These are phyloP conservation scores for Volucella inanis DNA, from an alignment of 2,888 invertebrate species.

Conservation along the genomic window DNA sequence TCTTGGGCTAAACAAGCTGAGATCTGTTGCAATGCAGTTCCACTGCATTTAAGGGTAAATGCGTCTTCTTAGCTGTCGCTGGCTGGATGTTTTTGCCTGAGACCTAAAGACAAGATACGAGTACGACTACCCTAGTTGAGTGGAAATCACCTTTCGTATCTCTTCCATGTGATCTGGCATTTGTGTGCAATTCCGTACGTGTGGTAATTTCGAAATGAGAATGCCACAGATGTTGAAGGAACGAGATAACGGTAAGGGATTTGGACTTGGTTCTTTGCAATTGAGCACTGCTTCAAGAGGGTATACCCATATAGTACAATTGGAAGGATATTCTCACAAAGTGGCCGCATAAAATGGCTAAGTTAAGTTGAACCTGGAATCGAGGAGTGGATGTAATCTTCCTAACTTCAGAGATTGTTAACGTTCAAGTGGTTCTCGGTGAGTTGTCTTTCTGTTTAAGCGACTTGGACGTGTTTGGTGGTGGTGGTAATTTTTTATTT, in stretches of 20 bases:
- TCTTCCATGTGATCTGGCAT: slow-evolving; percentile 56
- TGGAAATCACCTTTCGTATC: slow-evolving; percentile 46
- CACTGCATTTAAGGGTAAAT: slow-evolving; percentile 19
- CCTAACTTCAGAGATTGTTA: slow-evolving; percentile 44
- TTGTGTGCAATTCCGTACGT: slow-evolving; percentile 69
- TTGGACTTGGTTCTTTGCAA: slow-evolving; percentile 28
- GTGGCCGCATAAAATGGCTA: slow-evolving; percentile 40
- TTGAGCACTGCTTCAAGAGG: slow-evolving; percentile 9
- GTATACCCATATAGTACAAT: slow-evolving; percentile 20
- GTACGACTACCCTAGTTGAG: slow-evolving; percentile 10
- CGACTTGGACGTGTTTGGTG: slow-evolving; percentile 36
- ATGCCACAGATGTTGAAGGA: slow-evolving; percentile 49
- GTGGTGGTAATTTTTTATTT: slow-evolving; percentile 7
- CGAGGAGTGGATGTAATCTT: slow-evolving; percentile 28
- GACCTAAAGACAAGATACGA: not conserved
- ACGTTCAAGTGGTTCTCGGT: slow-evolving; percentile 43
- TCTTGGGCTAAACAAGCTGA: slow-evolving; percentile 41
- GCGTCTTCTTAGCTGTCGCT: slow-evolving; percentile 23
- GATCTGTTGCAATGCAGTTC: slow-evolving; percentile 42
- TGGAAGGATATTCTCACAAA: slow-evolving; percentile 47
- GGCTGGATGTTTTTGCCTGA: not conserved
- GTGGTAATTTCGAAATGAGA: slow-evolving; percentile 67
- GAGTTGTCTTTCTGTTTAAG: slow-evolving; percentile 15
- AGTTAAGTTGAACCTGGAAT: not conserved
- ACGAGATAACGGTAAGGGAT: slow-evolving; percentile 6